These are phyloP conservation scores for Turritopsis rubra DNA, from an alignment of 30 jellyfish, hydroid and myxozoan genomes.

Conservation along the genomic window DNA sequence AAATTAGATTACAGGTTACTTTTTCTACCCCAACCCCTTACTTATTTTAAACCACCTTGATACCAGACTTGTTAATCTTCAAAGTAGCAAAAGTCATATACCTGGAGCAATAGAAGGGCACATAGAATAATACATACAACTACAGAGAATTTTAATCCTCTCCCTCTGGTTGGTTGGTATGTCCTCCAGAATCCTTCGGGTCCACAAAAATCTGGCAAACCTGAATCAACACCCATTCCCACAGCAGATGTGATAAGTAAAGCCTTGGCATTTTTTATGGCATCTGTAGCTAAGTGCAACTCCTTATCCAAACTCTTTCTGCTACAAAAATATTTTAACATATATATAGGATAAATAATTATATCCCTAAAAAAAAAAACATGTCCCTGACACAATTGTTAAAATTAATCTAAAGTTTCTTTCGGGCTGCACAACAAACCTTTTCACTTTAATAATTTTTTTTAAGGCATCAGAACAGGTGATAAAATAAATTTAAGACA, in stretches of 20 bases:
- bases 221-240: conserved; percentile 82
- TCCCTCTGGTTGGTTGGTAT: conserved; percentile 59
- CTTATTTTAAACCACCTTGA: conserved; percentile 56
- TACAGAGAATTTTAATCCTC: conserved; percentile 59
- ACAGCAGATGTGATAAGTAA: conserved; percentile 67
- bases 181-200: conserved; percentile 83
- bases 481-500: no score
- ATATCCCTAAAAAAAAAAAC: neutral
- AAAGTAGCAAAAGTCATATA: no score
- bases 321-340: neutral
- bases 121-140: no score
- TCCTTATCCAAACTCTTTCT: conserved; percentile 14
- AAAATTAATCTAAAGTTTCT: no score
- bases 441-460: no score
- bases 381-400: no score
- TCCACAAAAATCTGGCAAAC: conserved; percentile 84
- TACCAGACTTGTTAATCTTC: no score
- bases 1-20: conserved; percentile 42
- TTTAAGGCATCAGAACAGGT: no score
- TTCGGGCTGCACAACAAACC: no score
- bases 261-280: conserved; percentile 43
- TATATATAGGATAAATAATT: neutral
- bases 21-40: conserved; percentile 54
- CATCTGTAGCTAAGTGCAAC: conserved; percentile 46
- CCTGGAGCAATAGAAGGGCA: no score